Conservation (phyloP, 2,797 vertebrate genomes). For the Tiaroga cobitis region DNA sequence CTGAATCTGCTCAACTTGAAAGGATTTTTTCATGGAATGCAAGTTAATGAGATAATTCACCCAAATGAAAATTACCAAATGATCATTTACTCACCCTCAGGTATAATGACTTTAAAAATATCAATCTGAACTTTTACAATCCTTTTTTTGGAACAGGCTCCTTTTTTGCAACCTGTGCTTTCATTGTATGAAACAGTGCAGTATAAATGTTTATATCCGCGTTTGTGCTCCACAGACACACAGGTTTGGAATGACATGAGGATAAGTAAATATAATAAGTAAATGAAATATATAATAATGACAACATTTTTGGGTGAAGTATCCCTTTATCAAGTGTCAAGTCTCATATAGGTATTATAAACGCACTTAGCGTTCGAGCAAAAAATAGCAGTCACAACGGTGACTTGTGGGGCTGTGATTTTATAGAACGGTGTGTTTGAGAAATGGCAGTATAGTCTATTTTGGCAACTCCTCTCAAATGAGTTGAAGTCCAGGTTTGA, state of each 20-base stretch:
- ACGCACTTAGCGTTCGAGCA: neutral
- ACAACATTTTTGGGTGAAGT: neutral
- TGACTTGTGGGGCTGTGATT: slow-evolving; percentile 8
- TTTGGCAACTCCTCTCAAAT: slow-evolving; percentile 5
- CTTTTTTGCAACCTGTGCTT: neutral
- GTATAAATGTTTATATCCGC: neutral
- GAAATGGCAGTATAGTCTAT: neutral
- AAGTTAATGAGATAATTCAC: neutral
- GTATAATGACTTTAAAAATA: too few species aligned
- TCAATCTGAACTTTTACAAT: neutral
- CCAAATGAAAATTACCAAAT: neutral
- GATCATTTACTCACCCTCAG: neutral
- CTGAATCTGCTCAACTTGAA: neutral
- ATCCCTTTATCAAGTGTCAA: neutral
- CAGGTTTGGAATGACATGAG: neutral
- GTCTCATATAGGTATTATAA: neutral
- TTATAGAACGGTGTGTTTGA: slow-evolving; percentile 22
- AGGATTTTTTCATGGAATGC: neutral
- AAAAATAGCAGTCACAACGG: neutral
- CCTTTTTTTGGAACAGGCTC: neutral
- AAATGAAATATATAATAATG: too few species aligned
- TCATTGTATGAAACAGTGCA: neutral
- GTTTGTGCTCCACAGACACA: neutral
- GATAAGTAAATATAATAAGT: neutral
- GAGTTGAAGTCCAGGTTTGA: slow-evolving; percentile 11